Conservation (phyloP, 2,888 invertebrate species). For the Branchipolynoe longqiensis region DNA sequence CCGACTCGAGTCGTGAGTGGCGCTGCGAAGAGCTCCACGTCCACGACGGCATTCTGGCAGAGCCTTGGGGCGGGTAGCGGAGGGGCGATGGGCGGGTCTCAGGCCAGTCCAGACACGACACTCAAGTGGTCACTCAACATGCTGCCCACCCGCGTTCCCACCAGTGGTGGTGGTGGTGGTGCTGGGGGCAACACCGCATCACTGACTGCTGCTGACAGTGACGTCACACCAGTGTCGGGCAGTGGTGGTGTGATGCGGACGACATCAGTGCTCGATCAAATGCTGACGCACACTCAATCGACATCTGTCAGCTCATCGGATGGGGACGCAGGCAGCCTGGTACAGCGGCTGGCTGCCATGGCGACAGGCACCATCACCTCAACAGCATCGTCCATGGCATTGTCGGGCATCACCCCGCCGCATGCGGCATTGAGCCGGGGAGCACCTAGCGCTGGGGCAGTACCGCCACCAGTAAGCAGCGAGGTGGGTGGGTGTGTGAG, state of each 20-base stretch:
- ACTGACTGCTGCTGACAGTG: background rate
- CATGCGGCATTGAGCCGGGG: background rate
- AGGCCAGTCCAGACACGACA: slow-evolving; percentile 67
- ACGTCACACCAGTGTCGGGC: background rate
- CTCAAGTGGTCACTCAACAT: slow-evolving; percentile 68
- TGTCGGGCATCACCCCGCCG: background rate
- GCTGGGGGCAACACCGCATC: background rate
- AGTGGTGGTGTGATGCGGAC: background rate
- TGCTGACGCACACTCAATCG: background rate
- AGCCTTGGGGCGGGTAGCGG: background rate
- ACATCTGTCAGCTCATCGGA: background rate
- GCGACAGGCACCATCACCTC: background rate
- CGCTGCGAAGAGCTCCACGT: background rate
- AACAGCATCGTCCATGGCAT: slow-evolving; percentile 7
- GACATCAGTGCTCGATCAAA: slow-evolving; percentile 18
- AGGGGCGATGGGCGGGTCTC: slow-evolving; percentile 1
- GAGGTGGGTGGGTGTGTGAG: no score
- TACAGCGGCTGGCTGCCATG: slow-evolving; percentile 51
- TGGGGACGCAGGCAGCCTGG: slow-evolving; percentile 21
- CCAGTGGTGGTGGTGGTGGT: background rate
- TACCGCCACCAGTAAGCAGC: background rate
- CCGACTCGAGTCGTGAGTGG: slow-evolving; percentile 31
- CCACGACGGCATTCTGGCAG: slow-evolving; percentile 19
- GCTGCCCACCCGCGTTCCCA: slow-evolving; percentile 36
- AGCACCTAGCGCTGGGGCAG: background rate